phyloP scores from a whole-genome alignment of 2,113 vertebrate genomes.

The Tupaia tana region DNA sequence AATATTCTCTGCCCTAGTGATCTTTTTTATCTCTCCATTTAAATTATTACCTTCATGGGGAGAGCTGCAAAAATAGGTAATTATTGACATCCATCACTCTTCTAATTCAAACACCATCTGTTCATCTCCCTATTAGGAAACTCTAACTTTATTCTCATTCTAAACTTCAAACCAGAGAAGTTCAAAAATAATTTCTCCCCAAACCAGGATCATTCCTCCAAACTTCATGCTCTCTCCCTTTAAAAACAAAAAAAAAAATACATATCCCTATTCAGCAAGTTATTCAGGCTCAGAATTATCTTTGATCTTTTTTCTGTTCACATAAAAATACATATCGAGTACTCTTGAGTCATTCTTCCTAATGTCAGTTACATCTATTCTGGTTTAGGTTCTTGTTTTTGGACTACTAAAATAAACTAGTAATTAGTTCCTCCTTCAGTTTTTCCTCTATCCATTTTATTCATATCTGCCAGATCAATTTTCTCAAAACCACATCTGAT shows the following conservation, averaged over 20 bases:
- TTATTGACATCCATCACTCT: not conserved
- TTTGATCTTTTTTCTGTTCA: not conserved
- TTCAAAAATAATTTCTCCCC: not conserved
- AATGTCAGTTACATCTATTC: not conserved
- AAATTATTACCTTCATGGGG: not conserved
- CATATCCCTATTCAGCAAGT: not conserved
- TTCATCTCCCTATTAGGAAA: not conserved
- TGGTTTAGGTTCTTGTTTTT: not conserved
- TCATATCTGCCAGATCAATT: not conserved
- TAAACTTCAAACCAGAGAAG: not conserved
- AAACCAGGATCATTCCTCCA: not conserved
- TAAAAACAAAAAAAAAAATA: not conserved
- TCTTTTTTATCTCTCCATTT: not conserved
- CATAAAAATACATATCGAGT: conserved; percentile 9
- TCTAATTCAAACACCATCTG: not conserved
- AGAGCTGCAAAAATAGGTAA: not conserved
- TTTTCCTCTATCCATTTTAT: not conserved
- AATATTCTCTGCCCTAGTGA: not conserved
- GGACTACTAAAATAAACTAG: not conserved
- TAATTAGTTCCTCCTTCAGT: not conserved
- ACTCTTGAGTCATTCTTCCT: not conserved
- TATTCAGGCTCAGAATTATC: not conserved
- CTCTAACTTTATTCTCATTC: not conserved
- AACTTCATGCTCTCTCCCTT: not conserved
- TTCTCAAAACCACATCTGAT: conserved; percentile 4